Evolutionary conservation across 1,140 invertebrate species (phyloP).

Genomic region (Euwallacea fornicatus): DNA sequence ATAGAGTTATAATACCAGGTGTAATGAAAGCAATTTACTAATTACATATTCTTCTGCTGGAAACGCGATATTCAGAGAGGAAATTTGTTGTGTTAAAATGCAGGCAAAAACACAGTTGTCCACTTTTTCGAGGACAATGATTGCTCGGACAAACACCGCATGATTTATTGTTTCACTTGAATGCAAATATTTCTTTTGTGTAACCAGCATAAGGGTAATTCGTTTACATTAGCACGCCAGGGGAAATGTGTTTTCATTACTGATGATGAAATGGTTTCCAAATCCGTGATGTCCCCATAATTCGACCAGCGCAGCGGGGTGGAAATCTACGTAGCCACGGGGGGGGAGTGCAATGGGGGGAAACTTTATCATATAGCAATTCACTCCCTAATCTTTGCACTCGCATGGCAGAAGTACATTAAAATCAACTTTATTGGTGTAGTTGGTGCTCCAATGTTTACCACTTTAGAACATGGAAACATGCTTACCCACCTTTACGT

Average conservation of each 20-base stretch:
- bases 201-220: not conserved
- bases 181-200: conserved; percentile 4
- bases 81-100: too few species aligned
- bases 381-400: too few species aligned
- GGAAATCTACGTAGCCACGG: too few species aligned
- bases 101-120: too few species aligned
- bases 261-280: too few species aligned
- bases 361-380: too few species aligned
- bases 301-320: too few species aligned
- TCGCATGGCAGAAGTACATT: conserved; percentile 5
- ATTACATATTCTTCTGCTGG: not conserved
- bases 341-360: too few species aligned
- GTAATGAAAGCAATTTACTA: conserved; percentile 4
- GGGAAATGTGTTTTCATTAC: not conserved
- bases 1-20: not conserved
- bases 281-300: too few species aligned
- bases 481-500: not conserved
- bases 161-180: conserved; percentile 2
- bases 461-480: not conserved
- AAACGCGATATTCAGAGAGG: not conserved
- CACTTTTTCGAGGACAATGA: too few species aligned
- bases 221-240: not conserved
- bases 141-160: not conserved
- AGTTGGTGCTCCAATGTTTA: conserved; percentile 6
- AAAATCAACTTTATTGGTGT: conserved; percentile 2